Base-by-base conservation (phyloP, 2,888 invertebrate species). In the Lamellibrachia columna region DNA sequence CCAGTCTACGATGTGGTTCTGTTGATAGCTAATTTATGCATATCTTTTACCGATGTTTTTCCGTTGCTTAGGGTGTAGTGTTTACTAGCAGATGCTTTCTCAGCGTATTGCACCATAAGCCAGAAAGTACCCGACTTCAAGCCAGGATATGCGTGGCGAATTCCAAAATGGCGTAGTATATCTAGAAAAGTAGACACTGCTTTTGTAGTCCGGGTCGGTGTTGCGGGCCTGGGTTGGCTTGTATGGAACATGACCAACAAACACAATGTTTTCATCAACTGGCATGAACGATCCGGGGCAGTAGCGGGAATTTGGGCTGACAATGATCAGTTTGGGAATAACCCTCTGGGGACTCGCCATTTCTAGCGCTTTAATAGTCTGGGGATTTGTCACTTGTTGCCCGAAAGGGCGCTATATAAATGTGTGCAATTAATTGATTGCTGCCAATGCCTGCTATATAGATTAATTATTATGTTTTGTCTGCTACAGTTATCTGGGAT, bases 101-200 rank as follows among this genome's bases (percentile, higher is more conserved):
- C 40, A 40, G 40, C 40, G 40, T 40, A 40, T 40, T 40, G 40
- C 40, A 40, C 40, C 40, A 40, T 40, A 0, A 40, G 40, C 1
- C 40, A 40, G 40, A 40, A 40, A 40, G 40, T 40, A 40, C 40
- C 40, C 40, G 40, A 40, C 0, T 40, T 40, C 40, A 40, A 3
- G 93, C 28, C n/a, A 90, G 90, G 58, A 93, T 22, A 6, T 92
- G 93, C 11, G 93, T 93, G n/a, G 93, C 93, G 52, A 93, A 93
- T 90, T 93, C 93, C n/a, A 52, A 15, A 40, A 93, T 90, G 6
- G 75, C 75, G n/a, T 22, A 75, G 90, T 75, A 92, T 22, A 92
- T 28, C 53, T 40, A 55, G 55, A 91, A 40, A 28, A n/a, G 28
- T 7, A 91, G 90, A 92, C 92, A 9, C 91, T 90, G 53, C 91